Evolutionary conservation across 2,113 vertebrate genomes (phyloP).

Genomic region (Myotis davidii): DNA sequence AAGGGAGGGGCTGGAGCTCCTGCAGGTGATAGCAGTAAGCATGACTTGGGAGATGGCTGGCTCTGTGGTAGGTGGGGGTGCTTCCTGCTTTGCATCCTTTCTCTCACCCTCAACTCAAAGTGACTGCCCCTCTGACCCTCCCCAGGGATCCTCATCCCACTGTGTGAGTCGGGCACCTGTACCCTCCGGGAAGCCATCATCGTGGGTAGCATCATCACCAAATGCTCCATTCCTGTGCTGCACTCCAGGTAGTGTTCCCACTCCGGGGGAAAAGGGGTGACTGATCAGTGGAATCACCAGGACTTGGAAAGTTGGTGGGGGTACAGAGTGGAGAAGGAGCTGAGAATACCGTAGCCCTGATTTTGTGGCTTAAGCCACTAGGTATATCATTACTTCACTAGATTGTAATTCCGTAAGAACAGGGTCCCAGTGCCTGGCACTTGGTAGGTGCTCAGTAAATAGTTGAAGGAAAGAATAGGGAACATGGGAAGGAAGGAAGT

Average conservation of each 20-base stretch:
- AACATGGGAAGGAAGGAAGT: not conserved
- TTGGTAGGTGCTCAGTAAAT: not conserved
- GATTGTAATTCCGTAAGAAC: not conserved
- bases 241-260: constrained; percentile 91
- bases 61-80: too few relatives aligned
- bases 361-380: not conserved
- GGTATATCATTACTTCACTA: not conserved
- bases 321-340: not conserved
- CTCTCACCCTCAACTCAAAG: not conserved
- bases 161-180: constrained; percentile 97
- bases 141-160: constrained; percentile 94
- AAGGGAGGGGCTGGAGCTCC: not conserved
- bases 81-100: not conserved
- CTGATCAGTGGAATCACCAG: fast-evolving
- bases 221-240: constrained; percentile 97
- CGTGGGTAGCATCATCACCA: constrained; percentile 95
- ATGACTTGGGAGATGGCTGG: too few relatives aligned
- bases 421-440: not conserved
- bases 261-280: fast-evolving
- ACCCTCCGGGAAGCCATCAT: constrained; percentile 97
- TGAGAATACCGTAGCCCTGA: not conserved
- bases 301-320: not conserved
- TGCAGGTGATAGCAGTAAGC: not conserved
- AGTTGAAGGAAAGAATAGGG: not conserved
- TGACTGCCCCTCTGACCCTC: not conserved